Evolutionary conservation across 2,888 invertebrate species (phyloP).

Genomic region (Portevinia maculata): DNA sequence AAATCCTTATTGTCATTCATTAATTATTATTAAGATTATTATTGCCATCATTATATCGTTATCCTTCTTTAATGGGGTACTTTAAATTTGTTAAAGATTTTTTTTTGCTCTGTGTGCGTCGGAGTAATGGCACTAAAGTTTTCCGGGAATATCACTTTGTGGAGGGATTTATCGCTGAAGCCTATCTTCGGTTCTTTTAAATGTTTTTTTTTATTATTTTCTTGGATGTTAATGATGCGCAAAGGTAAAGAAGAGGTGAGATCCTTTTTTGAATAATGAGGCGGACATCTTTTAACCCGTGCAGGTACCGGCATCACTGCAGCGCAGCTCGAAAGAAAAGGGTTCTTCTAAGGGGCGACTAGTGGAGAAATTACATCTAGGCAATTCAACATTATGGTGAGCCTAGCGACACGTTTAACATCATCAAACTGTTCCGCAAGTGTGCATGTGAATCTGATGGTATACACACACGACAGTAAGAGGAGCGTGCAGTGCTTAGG

Average conservation of each 20-base stretch:
- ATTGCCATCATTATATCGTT: slow-evolving; percentile 66
- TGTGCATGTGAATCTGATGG: no score
- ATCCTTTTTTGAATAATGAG: no score
- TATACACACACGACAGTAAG: no score
- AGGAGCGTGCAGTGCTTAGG: no score
- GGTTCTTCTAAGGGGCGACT: no score
- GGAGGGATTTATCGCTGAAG: slow-evolving; percentile 11
- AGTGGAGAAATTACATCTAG: no score
- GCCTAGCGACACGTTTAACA: no score
- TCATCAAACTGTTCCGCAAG: no score
- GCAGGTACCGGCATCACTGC: no score
- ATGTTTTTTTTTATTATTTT: background rate
- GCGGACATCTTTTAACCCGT: no score
- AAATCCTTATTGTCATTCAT: slow-evolving; percentile 73
- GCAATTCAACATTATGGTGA: no score
- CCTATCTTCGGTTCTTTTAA: slow-evolving; percentile 9
- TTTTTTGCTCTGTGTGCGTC: background rate
- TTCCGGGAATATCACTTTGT: slow-evolving; percentile 1
- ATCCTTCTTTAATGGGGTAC: slow-evolving; percentile 71
- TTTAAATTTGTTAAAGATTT: slow-evolving; percentile 70
- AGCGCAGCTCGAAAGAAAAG: no score
- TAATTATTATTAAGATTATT: slow-evolving; percentile 73
- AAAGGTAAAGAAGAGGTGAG: background rate
- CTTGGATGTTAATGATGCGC: slow-evolving; percentile 34
- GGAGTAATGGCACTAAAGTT: background rate